phyloP scores from a whole-genome alignment of 1,140 invertebrate species.

The Micrasema minimum region DNA sequence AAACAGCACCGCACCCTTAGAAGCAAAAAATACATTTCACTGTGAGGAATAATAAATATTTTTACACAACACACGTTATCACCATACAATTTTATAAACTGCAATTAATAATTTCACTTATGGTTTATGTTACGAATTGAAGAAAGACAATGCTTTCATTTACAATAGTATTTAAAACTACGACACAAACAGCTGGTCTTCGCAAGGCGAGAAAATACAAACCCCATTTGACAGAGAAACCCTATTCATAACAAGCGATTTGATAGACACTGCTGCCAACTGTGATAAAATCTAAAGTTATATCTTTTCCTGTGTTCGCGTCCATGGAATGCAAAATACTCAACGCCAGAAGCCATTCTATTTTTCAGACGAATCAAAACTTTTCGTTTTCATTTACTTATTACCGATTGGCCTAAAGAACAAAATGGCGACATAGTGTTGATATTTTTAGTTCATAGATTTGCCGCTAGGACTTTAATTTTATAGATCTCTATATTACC shows the following conservation, averaged over 20 bases:
- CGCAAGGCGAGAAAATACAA: slow-evolving; percentile 34
- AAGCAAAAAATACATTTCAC: slow-evolving; percentile 43
- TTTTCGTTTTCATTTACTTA: no score
- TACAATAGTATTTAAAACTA: slow-evolving; percentile 15
- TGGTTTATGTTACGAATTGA: slow-evolving; percentile 25
- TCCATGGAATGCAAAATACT: no score
- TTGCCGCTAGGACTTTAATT: no score
- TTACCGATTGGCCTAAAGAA: no score
- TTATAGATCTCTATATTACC: no score
- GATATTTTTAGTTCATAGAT: no score
- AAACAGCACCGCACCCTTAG: slow-evolving; percentile 43
- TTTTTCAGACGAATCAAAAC: no score
- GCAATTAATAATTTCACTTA: neutral
- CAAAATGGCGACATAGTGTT: no score
- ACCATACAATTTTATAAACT: slow-evolving; percentile 17
- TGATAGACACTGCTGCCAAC: slow-evolving; percentile 43
- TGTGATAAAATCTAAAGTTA: no score
- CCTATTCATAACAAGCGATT: slow-evolving; percentile 44
- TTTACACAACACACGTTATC: slow-evolving; percentile 21
- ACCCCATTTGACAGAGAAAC: slow-evolving; percentile 31
- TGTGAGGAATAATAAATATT: slow-evolving; percentile 11
- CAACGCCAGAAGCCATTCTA: no score
- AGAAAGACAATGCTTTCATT: slow-evolving; percentile 31
- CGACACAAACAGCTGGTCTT: slow-evolving; percentile 40
- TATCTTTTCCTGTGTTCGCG: no score